phyloP scores from a whole-genome alignment of 37 sponge, comb jelly and placozoan genomes.

The Bolinopsis microptera region DNA sequence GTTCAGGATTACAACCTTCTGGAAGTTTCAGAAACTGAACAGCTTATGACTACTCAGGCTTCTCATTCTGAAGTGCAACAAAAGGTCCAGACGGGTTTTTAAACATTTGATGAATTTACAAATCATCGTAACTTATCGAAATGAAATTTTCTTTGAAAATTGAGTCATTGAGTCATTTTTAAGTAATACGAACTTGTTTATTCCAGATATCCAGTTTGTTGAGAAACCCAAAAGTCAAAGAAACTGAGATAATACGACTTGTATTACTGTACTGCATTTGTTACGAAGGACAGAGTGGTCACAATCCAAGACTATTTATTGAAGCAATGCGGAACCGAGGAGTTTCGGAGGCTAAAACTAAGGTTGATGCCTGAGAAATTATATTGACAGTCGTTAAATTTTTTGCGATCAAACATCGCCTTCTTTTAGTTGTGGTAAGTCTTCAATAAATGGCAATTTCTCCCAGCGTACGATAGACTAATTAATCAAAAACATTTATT shows the following conservation, averaged over 20 bases:
- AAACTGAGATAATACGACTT: conserved; percentile 78
- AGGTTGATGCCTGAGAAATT: conserved; percentile 47
- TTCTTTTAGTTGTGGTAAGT: too few species aligned
- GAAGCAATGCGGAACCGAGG: conserved; percentile 67
- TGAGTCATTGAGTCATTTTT: neutral
- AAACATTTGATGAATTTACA: neutral
- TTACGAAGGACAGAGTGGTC: conserved; percentile 72
- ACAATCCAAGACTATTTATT: conserved; percentile 59
- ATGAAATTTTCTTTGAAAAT: neutral
- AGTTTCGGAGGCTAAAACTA: conserved; percentile 68
- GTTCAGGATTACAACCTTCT: conserved; percentile 78
- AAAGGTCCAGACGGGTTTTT: neutral
- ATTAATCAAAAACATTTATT: too few species aligned
- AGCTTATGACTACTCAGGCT: conserved; percentile 78
- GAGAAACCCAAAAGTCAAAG: conserved; percentile 66
- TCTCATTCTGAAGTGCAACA: conserved; percentile 63
- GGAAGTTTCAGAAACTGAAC: conserved; percentile 87
- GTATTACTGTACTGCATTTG: conserved; percentile 79
- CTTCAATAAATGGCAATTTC: neutral
- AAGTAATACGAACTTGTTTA: neutral
- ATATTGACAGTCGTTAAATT: too few species aligned
- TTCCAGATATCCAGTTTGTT: conserved; percentile 63
- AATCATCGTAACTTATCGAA: neutral
- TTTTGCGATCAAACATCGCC: too few species aligned
- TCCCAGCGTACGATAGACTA: too few species aligned